Evolutionary conservation across 2,113 vertebrate species (phyloP).

Genomic region (Catharus minimus): DNA sequence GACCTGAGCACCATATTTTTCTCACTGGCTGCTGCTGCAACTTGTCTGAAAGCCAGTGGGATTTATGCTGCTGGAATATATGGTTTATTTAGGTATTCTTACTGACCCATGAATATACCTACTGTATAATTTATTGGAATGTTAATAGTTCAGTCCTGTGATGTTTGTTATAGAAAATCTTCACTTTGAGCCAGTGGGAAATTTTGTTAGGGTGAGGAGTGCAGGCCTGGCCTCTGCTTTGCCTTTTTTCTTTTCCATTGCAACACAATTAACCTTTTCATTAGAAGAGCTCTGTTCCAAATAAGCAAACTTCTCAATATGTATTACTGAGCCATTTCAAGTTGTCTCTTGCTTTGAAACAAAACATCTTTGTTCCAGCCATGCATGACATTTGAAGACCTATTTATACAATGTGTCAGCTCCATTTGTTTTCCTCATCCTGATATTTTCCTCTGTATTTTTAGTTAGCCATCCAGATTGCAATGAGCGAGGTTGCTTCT

Average conservation of each 20-base stretch:
- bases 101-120: background rate
- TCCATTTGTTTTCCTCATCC: slow-evolving; percentile 61
- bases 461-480: slow-evolving; percentile 3
- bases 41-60: background rate
- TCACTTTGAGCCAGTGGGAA: slow-evolving; percentile 22
- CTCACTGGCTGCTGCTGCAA: background rate
- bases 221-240: slow-evolving; percentile 16
- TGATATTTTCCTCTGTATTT: slow-evolving; percentile 58
- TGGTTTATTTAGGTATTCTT: slow-evolving; percentile 22
- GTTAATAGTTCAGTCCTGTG: background rate
- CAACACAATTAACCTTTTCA: slow-evolving; percentile 69
- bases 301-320: slow-evolving; percentile 55
- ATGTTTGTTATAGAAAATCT: slow-evolving; percentile 6
- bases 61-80: background rate
- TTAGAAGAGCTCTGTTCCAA: slow-evolving; percentile 54
- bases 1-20: background rate
- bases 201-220: slow-evolving; percentile 42
- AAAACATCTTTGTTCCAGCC: slow-evolving; percentile 62
- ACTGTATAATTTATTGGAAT: background rate
- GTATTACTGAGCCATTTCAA: slow-evolving; percentile 50
- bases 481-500: background rate
- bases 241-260: slow-evolving; percentile 54
- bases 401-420: slow-evolving; percentile 65
- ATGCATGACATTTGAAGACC: slow-evolving; percentile 65
- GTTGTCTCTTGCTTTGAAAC: slow-evolving; percentile 50